Conservation (phyloP, 23 tunicate genomes). For the Trididemnum clinides region DNA sequence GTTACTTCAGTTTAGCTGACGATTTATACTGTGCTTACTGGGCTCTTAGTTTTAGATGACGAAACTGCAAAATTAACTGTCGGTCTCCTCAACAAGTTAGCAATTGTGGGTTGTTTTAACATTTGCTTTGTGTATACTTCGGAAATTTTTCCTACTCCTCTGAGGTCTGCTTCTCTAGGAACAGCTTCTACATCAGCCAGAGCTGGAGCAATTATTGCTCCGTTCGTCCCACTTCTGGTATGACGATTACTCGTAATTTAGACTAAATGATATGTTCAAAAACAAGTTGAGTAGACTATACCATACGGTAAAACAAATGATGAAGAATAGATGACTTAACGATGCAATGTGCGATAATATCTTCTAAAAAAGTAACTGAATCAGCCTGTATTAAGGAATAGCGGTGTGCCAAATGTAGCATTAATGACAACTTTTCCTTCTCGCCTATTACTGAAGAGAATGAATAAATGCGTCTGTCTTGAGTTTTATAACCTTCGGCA, state of each 20-base stretch:
- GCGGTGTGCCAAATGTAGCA: no score
- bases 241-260: background rate
- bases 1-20: background rate
- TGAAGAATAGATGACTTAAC: no score
- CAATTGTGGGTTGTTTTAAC: constrained; percentile 54
- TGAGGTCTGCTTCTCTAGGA: constrained; percentile 56
- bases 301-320: no score
- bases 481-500: no score
- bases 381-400: no score
- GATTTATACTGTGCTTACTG: background rate
- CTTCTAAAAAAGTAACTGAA: no score
- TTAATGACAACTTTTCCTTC: no score
- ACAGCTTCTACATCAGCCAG: constrained; percentile 47
- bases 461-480: no score
- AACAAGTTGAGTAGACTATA: no score
- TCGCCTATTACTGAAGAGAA: no score
- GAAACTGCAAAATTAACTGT: constrained; percentile 49
- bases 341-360: no score
- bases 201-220: constrained; percentile 68
- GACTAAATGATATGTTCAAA: no score
- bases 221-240: constrained; percentile 46
- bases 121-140: constrained; percentile 52
- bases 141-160: constrained; percentile 82
- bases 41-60: background rate
- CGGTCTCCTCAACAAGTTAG: constrained; percentile 53